Base-by-base conservation (phyloP, 2,797 vertebrate species). In the Carduelis carduelis region DNA sequence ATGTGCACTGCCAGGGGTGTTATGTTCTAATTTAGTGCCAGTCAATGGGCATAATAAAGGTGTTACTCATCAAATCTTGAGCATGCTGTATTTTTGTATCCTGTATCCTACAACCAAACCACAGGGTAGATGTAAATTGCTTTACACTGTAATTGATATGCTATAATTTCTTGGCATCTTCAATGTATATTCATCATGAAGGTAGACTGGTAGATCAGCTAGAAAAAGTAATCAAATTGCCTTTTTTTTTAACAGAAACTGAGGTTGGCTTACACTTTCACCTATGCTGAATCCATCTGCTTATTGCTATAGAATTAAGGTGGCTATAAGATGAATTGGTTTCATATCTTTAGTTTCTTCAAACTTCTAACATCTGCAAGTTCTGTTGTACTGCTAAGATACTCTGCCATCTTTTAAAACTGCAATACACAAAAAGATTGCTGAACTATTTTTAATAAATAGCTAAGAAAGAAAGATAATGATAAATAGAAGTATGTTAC, bases 21-120 rank as follows among this genome's bases (percentile, higher is more conserved):
- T 95, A 94, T 28, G 28, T 81, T 84, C 56, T 70, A 87, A 91
- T 76, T 95, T 92, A 93, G 41, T 64, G 60, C 77, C 66, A 95
- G 65, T 81, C 53, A 92, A 78, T 5, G 14, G 39, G 26, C 39
- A 72, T 86, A 95, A 94, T 60, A 87, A 94, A 90, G 80, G 83
- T 71, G 77, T 85, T 87, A 90, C 86, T 86, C 90, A 87, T 85
- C 56, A 94, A 74, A 88, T 30, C 66, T 84, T 79, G 49, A 91
- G 41, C 49, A 66, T 77, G 44, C 28, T 83, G 22, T 88, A 76
- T 94, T 87, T 91, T 61, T 80, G 20, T 32, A 89, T 65, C 50
- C 53, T 83, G 47, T 30, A 70, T 37, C 37, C 69, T 71, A 39
- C 72, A 95, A 76, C 27, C 28, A 78, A 72, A 94, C 80, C 70